phyloP scores from a whole-genome alignment of 2,797 vertebrate genomes.

The Psittacula echo region DNA sequence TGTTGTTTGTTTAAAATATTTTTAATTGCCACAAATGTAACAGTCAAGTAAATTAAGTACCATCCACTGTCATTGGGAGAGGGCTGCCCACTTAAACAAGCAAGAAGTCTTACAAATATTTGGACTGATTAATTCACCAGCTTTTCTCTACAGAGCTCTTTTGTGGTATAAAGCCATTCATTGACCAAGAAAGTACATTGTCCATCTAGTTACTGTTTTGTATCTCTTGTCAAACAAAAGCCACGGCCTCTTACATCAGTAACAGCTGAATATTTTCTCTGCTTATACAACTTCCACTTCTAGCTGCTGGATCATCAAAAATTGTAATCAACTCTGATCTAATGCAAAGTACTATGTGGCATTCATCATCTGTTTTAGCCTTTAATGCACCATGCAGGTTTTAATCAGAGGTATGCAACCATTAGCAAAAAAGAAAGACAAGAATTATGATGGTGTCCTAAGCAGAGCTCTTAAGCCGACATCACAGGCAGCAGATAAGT shows the following conservation, averaged over 20 bases:
- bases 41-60: neutral
- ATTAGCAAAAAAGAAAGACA: conserved; percentile 71
- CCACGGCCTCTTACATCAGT: conserved; percentile 62
- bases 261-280: conserved; percentile 72
- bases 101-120: conserved; percentile 57
- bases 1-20: conserved; percentile 7
- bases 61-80: neutral
- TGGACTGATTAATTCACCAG: conserved; percentile 60
- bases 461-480: conserved; percentile 51
- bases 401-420: conserved; percentile 81
- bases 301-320: conserved; percentile 77
- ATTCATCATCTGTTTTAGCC: conserved; percentile 77
- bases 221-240: conserved; percentile 74
- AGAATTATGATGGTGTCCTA: conserved; percentile 71
- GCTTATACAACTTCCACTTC: conserved; percentile 67
- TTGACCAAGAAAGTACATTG: conserved; percentile 66
- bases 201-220: conserved; percentile 73
- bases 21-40: neutral
- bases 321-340: conserved; percentile 80
- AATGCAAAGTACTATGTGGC: conserved; percentile 69
- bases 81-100: conserved; percentile 15
- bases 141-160: conserved; percentile 57
- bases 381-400: conserved; percentile 75
- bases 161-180: conserved; percentile 58
- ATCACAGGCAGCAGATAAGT: conserved; percentile 52